These are phyloP conservation scores for Centruroides sculpturatus DNA, from an alignment of 1,140 invertebrate species.

Conservation along the genomic window DNA sequence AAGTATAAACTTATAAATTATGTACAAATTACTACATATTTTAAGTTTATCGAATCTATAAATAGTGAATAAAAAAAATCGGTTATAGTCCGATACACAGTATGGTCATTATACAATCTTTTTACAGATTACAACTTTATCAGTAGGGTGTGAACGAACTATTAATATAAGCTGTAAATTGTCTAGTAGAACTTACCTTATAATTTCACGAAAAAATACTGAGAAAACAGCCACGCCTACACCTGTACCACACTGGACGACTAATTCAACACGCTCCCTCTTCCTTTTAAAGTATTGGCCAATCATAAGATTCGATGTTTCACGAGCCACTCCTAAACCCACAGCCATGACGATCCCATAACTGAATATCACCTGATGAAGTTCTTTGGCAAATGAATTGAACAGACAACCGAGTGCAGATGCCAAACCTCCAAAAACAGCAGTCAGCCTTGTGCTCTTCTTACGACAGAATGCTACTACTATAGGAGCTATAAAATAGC, in stretches of 20 bases:
- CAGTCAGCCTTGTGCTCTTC: slow-evolving; percentile 26
- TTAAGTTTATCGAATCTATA: too few relatives aligned
- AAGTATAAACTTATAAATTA: too few relatives aligned
- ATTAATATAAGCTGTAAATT: neutral
- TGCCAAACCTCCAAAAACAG: slow-evolving; percentile 28
- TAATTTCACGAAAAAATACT: slow-evolving; percentile 55
- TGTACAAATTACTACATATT: too few relatives aligned
- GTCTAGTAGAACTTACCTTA: slow-evolving; percentile 42
- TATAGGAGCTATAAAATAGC: slow-evolving; percentile 29
- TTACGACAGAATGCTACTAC: slow-evolving; percentile 29
- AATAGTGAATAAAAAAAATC: too few relatives aligned
- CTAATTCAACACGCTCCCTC: slow-evolving; percentile 71
- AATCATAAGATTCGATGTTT: slow-evolving; percentile 76
- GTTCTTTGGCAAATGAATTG: slow-evolving; percentile 27
- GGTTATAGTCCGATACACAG: too few relatives aligned
- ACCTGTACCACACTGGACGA: slow-evolving; percentile 69
- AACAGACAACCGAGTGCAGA: slow-evolving; percentile 28
- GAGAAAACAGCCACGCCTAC: slow-evolving; percentile 71
- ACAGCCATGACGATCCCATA: slow-evolving; percentile 40
- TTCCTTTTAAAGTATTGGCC: slow-evolving; percentile 76
- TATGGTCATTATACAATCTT: too few relatives aligned
- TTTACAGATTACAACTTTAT: too few relatives aligned
- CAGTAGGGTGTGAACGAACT: too few relatives aligned
- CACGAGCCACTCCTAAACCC: slow-evolving; percentile 63
- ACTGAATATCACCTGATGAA: slow-evolving; percentile 25